Conservation (phyloP, 1,140 invertebrate genomes). For the Araneus ventricosus region DNA sequence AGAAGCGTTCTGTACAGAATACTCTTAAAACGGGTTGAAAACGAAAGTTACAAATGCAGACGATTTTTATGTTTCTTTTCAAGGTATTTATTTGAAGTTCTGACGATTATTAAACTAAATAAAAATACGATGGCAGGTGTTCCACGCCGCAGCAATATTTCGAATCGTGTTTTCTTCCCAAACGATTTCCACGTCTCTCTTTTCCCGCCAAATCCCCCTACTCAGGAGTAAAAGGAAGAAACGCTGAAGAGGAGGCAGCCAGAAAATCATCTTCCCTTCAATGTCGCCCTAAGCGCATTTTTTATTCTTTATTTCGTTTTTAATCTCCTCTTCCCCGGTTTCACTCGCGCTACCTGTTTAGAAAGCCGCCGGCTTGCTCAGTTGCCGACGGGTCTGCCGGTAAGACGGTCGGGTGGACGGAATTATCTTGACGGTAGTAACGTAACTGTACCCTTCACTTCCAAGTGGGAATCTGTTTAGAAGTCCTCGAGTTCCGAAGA, state of each 20-base stretch:
- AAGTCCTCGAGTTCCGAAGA: background rate
- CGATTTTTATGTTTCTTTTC: too few species aligned
- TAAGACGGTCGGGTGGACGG: background rate
- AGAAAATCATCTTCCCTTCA: background rate
- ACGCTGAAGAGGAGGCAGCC: constrained; percentile 3
- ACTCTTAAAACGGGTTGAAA: too few species aligned
- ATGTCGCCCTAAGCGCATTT: background rate
- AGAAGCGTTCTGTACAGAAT: too few species aligned
- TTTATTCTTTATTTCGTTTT: constrained; percentile 18
- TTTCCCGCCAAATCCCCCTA: background rate
- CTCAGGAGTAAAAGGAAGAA: background rate
- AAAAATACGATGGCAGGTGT: too few species aligned
- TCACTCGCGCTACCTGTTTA: constrained; percentile 28
- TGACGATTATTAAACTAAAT: too few species aligned
- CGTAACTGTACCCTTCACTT: constrained; percentile 19
- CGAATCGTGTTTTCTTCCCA: background rate
- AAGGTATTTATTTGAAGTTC: too few species aligned
- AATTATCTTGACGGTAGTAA: constrained; percentile 1
- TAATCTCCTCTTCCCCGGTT: constrained; percentile 20
- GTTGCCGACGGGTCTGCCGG: constrained; percentile 34
- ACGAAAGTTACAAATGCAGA: too few species aligned
- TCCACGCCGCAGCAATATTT: background rate
- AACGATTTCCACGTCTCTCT: background rate
- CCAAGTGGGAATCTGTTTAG: background rate
- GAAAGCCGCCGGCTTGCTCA: constrained; percentile 31